A percentile compares a stretch with the other conserved stretches of the same genome.
These are phyloP conservation scores for Rousettus leschenaultii DNA, from an alignment of 2,113 vertebrate species.

Conservation along the genomic window DNA sequence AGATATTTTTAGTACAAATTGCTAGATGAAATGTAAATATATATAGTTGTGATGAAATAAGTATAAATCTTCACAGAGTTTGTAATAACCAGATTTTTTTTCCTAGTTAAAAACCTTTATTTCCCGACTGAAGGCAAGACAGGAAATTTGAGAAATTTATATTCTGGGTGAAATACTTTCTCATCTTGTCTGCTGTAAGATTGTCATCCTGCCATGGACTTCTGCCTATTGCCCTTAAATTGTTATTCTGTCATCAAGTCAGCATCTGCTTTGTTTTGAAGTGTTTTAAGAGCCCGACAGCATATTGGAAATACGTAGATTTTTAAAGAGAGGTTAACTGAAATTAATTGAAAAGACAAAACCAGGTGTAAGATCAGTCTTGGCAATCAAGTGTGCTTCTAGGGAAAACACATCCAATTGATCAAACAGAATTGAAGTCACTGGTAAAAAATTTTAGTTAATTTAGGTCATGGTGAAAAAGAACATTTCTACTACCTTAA, in stretches of 20 bases:
- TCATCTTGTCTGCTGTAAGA: not conserved
- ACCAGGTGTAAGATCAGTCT: not conserved
- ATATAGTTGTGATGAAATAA: slow-evolving; percentile 18
- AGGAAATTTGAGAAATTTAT: not conserved
- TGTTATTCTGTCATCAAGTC: not conserved
- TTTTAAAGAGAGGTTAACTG: not conserved
- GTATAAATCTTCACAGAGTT: slow-evolving; percentile 10
- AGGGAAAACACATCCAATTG: not conserved
- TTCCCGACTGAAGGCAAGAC: not conserved
- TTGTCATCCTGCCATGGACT: not conserved
- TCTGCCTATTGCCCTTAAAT: not conserved
- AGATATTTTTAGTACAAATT: slow-evolving; percentile 7
- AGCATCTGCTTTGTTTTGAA: slow-evolving; percentile 36
- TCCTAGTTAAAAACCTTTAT: slow-evolving; percentile 8
- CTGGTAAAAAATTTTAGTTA: not conserved
- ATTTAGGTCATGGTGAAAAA: not conserved
- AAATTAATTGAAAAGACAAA: slow-evolving; percentile 40
- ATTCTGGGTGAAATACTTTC: not conserved
- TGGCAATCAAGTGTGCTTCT: not conserved
- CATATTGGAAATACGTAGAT: not conserved
- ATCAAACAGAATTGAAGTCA: not conserved
- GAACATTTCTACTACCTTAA: not conserved
- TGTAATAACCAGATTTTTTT: not conserved
- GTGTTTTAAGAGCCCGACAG: not conserved
- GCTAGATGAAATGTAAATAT: slow-evolving; percentile 11